Conservation (phyloP, 1,140 invertebrate species). For the Drosophila nebulosa region DNA sequence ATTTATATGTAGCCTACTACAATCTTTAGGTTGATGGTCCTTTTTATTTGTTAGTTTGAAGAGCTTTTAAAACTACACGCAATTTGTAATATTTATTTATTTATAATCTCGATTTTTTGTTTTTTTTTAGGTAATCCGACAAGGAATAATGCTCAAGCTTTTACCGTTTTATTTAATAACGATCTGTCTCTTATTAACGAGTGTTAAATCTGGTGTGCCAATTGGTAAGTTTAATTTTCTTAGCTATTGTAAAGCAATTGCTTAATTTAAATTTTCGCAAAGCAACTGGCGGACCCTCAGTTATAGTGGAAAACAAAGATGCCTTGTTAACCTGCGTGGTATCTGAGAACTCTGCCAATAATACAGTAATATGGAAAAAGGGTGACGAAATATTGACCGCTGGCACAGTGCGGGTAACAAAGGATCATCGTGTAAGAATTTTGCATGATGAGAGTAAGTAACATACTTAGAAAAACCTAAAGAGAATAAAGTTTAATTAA, state of each 20-base stretch:
- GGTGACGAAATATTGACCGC: constrained; percentile 88
- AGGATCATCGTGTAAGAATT: constrained; percentile 86
- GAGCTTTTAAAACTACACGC: too few species aligned
- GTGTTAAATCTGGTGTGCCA: constrained; percentile 75
- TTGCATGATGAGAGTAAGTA: constrained; percentile 87
- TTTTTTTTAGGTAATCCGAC: constrained; percentile 53
- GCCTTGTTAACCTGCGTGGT: constrained; percentile 89
- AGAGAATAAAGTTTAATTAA: neutral
- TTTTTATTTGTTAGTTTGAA: neutral
- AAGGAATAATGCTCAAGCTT: constrained; percentile 76
- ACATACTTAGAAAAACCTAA: neutral
- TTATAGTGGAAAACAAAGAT: constrained; percentile 86
- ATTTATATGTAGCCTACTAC: too few species aligned
- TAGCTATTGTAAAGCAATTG: neutral
- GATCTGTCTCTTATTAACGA: constrained; percentile 73
- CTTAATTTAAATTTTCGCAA: neutral
- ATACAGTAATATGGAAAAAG: constrained; percentile 87
- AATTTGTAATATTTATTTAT: neutral
- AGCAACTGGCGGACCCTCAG: constrained; percentile 78
- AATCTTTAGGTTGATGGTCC: too few species aligned
- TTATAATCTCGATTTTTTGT: neutral
- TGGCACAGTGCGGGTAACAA: constrained; percentile 86
- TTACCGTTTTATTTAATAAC: constrained; percentile 64
- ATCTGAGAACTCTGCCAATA: constrained; percentile 84
- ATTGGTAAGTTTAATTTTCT: constrained; percentile 55